Conservation (phyloP, 2,113 vertebrate genomes). For the Gallinago undulata region DNA sequence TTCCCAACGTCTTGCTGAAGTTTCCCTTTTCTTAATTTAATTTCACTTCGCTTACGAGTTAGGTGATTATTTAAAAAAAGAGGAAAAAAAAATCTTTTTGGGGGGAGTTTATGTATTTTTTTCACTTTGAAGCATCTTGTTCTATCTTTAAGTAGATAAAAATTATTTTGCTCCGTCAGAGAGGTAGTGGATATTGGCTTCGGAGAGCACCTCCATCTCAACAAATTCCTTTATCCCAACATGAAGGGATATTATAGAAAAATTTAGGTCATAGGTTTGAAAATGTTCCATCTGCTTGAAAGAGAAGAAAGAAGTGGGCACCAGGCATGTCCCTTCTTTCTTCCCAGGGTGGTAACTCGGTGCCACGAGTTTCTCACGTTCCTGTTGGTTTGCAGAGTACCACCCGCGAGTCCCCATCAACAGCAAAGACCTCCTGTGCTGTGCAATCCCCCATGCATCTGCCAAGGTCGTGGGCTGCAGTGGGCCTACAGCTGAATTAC, state of each 20-base stretch:
- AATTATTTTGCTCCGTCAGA: background rate
- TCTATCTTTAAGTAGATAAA: background rate
- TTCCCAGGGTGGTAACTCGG: background rate
- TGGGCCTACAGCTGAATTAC: background rate
- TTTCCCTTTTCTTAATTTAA: background rate
- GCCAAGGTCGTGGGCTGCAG: background rate
- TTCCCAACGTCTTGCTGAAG: background rate
- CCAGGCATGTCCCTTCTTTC: background rate
- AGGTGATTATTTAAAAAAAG: background rate
- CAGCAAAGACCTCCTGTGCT: background rate
- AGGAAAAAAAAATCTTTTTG: background rate
- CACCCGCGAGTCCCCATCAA: background rate
- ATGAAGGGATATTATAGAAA: background rate
- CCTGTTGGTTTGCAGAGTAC: background rate
- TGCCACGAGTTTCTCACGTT: rapidly evolving
- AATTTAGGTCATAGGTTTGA: background rate
- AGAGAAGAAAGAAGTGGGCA: background rate
- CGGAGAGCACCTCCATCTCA: background rate
- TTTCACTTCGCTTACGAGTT: background rate
- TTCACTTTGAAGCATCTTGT: background rate
- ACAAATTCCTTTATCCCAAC: background rate
- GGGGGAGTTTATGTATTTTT: background rate
- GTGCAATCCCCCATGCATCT: rapidly evolving
- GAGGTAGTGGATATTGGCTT: background rate
- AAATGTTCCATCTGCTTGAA: background rate